A percentile compares a stretch with the other conserved stretches of the same genome.
phyloP scores from a whole-genome alignment of 1,140 invertebrate species.

The Drosophila rufa region DNA sequence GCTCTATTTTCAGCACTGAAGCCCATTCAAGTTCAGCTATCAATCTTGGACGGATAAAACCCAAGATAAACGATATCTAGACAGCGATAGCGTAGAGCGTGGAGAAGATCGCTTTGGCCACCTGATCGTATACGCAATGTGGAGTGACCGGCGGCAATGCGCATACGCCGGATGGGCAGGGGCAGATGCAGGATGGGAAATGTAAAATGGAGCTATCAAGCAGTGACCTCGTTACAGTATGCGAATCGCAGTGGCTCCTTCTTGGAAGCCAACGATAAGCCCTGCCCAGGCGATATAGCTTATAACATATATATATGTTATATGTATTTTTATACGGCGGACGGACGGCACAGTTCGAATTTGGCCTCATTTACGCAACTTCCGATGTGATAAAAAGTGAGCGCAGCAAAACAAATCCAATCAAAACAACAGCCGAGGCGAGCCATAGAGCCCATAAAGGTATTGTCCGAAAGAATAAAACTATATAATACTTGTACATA shows the following conservation, averaged over 20 bases:
- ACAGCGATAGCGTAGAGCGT: neutral
- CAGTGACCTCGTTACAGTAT: conserved; percentile 46
- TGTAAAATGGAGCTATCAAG: conserved; percentile 9
- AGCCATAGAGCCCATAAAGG: neutral
- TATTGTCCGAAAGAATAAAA: conserved; percentile 9
- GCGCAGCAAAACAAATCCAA: conserved; percentile 26
- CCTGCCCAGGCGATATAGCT: conserved; percentile 21
- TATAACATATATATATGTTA: neutral
- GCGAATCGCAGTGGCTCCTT: conserved; percentile 30
- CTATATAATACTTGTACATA: conserved; percentile 1
- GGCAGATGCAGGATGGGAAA: neutral
- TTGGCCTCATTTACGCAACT: conserved; percentile 77
- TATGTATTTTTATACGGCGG: conserved; percentile 15
- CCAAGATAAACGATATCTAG: conserved; percentile 22
- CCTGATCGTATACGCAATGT: conserved; percentile 54
- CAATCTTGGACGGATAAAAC: conserved; percentile 12
- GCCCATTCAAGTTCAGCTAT: conserved; percentile 20
- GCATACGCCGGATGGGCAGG: conserved; percentile 50
- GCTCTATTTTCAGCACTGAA: neutral
- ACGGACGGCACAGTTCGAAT: conserved; percentile 25
- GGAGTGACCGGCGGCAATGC: conserved; percentile 22
- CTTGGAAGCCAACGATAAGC: conserved; percentile 23
- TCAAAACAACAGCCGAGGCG: conserved; percentile 10
- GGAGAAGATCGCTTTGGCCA: conserved; percentile 1
- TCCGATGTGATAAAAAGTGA: conserved; percentile 74